A percentile compares a stretch with the other conserved stretches of the same genome.
These are phyloP conservation scores for Eulemur rubriventer DNA, from an alignment of 2,797 vertebrate genomes.

Conservation along the genomic window DNA sequence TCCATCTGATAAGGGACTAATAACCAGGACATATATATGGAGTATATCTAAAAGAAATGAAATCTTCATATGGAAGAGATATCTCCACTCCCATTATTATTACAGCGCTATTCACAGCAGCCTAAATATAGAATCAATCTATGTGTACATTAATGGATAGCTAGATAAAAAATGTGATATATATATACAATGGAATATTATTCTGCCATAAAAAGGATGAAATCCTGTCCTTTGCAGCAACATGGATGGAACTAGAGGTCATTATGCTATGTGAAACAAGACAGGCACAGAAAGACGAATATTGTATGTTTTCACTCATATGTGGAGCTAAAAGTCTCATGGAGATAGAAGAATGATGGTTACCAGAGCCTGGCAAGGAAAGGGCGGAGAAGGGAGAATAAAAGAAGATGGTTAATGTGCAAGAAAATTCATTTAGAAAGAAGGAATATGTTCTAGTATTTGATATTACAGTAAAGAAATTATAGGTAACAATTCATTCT, in stretches of 20 bases:
- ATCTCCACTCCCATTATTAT: neutral
- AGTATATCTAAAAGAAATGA: neutral
- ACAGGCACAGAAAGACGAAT: neutral
- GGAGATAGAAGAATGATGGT: neutral
- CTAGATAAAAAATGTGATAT: neutral
- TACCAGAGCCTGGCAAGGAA: neutral
- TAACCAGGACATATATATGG: neutral
- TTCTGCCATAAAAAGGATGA: neutral
- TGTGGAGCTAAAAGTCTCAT: neutral
- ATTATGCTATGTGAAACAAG: neutral
- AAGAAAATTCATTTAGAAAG: neutral
- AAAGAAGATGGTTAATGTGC: neutral
- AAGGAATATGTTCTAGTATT: neutral
- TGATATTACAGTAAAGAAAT: neutral
- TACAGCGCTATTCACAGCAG: neutral
- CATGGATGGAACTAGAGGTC: neutral
- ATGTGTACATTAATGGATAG: neutral
- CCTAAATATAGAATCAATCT: neutral
- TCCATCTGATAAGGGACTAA: neutral
- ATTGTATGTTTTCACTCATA: neutral
- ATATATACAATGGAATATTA: neutral
- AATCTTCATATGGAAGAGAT: neutral
- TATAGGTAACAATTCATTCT: neutral
- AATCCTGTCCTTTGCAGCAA: neutral
- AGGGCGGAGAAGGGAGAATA: too few relatives aligned